A percentile compares a stretch with the other conserved stretches of the same genome.
phyloP scores from a whole-genome alignment of 2,797 vertebrate genomes.

The Eulemur coronatus region DNA sequence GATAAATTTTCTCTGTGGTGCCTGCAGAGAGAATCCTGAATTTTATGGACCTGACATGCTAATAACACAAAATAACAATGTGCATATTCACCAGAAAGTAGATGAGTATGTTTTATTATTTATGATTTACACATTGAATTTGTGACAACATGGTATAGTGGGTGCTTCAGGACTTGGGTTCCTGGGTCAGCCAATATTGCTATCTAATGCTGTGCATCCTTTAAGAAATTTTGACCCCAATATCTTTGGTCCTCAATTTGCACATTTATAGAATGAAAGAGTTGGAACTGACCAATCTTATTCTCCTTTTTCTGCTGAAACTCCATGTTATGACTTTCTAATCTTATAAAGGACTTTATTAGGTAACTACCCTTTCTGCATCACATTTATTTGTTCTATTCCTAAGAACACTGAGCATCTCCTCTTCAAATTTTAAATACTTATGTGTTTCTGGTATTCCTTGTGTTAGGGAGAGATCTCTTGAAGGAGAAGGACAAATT shows the following conservation, averaged over 20 bases:
- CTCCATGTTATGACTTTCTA: not conserved
- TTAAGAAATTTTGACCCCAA: not conserved
- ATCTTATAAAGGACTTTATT: not conserved
- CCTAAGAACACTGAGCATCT: not conserved
- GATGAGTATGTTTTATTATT: not conserved
- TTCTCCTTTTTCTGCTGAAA: not conserved
- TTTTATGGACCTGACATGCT: not conserved
- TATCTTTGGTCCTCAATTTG: not conserved
- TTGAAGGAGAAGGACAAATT: not conserved
- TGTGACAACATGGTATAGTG: not conserved
- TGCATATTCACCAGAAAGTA: not conserved
- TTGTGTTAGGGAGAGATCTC: not conserved
- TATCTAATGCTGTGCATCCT: not conserved
- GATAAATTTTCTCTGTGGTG: not conserved
- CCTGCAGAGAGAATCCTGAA: not conserved
- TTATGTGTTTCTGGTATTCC: not conserved
- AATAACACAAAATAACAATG: not conserved
- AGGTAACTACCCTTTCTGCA: not conserved
- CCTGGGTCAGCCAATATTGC: not conserved
- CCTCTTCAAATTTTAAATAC: not conserved
- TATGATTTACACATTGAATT: not conserved
- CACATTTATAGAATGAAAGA: not conserved
- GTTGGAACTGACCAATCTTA: not conserved
- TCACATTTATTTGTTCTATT: not conserved
- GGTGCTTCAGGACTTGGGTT: not conserved